A percentile compares a stretch with the other conserved stretches of the same genome.
phyloP scores from a whole-genome alignment of 2,888 invertebrate species.

The Drosophila maculinotata region DNA sequence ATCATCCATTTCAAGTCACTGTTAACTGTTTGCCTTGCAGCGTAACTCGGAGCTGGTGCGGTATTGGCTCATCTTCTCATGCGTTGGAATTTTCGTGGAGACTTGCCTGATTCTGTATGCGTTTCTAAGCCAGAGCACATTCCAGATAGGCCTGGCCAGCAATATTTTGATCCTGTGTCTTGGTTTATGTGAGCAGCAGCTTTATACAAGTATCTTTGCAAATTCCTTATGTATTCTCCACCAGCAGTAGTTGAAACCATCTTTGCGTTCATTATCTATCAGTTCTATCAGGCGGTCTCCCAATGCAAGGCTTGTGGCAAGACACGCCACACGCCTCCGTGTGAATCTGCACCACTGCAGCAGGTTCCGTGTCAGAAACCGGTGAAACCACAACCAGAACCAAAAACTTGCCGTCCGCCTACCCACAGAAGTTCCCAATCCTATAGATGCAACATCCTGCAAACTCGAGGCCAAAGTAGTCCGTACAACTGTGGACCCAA shows the following conservation, averaged over 20 bases:
- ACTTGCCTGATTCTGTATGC: slow-evolving; percentile 52
- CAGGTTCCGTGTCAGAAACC: neutral
- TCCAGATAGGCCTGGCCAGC: slow-evolving; percentile 42
- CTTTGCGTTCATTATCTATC: slow-evolving; percentile 56
- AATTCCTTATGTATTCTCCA: neutral
- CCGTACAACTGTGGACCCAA: slow-evolving; percentile 18
- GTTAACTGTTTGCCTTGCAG: slow-evolving; percentile 17
- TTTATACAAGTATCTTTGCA: neutral
- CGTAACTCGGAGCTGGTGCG: slow-evolving; percentile 35
- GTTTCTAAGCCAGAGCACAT: slow-evolving; percentile 27
- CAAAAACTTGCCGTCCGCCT: neutral
- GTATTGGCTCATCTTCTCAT: slow-evolving; percentile 61
- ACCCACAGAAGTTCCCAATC: neutral
- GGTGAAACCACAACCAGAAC: neutral
- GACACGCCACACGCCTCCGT: neutral
- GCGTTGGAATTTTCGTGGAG: slow-evolving; percentile 52
- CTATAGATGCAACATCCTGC: slow-evolving; percentile 21
- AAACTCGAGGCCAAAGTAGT: slow-evolving; percentile 3
- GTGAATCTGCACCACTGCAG: neutral
- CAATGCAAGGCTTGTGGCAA: neutral
- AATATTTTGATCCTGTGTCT: slow-evolving; percentile 40
- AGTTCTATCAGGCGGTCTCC: slow-evolving; percentile 48
- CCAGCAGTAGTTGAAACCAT: slow-evolving; percentile 52
- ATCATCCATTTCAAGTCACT: neutral
- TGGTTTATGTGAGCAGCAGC: slow-evolving; percentile 44